phyloP scores from a whole-genome alignment of 2,888 invertebrate genomes.

The Trilocha varians region DNA sequence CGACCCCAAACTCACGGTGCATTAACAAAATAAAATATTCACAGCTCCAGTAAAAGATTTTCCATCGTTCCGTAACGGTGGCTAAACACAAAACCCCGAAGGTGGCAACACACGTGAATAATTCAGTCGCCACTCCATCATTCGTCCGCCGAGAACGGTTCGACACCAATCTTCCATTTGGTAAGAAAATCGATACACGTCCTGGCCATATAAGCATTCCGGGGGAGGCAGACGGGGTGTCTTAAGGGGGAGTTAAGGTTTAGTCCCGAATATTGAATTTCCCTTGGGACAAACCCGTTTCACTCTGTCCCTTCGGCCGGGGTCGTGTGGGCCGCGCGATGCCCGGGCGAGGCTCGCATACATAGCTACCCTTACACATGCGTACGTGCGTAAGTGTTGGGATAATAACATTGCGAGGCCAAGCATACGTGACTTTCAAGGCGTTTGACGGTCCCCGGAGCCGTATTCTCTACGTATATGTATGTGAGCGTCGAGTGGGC shows the following conservation, averaged over 20 bases:
- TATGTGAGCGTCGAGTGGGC: conserved; percentile 42
- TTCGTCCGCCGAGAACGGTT: conserved; percentile 67
- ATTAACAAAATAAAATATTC: conserved; percentile 67
- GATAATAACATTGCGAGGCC: conserved; percentile 69
- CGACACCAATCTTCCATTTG: conserved; percentile 74
- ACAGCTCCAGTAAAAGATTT: conserved; percentile 55
- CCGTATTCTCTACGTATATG: conserved; percentile 40
- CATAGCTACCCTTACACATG: conserved; percentile 27
- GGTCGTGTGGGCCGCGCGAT: conserved; percentile 67
- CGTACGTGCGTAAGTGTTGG: conserved; percentile 63
- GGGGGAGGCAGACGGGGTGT: conserved; percentile 68
- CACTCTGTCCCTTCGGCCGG: conserved; percentile 71
- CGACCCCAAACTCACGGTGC: conserved; percentile 34
- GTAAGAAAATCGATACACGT: conserved; percentile 73
- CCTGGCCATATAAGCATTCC: conserved; percentile 74
- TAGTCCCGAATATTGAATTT: conserved; percentile 76
- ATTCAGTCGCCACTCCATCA: conserved; percentile 66
- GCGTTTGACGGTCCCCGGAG: conserved; percentile 62
- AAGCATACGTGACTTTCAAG: conserved; percentile 68
- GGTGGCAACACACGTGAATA: conserved; percentile 52
- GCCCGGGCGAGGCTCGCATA: conserved; percentile 55
- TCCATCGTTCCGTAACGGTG: conserved; percentile 56
- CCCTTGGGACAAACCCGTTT: conserved; percentile 75
- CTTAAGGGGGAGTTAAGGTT: conserved; percentile 73
- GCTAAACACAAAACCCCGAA: conserved; percentile 54